phyloP scores from a whole-genome alignment of 1,140 invertebrate genomes.

The Heliconius melpomene region DNA sequence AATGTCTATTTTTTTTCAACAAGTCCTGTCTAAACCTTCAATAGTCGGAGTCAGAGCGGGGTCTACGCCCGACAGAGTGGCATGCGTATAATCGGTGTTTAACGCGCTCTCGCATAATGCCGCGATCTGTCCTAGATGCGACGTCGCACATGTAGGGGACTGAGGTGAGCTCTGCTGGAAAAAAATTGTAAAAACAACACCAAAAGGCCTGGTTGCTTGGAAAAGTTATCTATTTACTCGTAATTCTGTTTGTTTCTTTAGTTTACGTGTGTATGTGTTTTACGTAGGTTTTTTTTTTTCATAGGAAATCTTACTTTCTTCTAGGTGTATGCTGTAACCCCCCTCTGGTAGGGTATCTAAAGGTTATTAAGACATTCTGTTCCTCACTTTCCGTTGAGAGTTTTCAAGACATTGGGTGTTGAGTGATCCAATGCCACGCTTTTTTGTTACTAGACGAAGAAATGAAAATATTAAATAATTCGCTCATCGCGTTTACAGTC shows the following conservation, averaged over 20 bases:
- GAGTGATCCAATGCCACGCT: not conserved
- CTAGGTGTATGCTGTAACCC: not conserved
- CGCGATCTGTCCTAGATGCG: conserved; percentile 49
- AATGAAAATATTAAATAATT: not conserved
- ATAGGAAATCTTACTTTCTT: not conserved
- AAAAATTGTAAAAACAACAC: conserved; percentile 3
- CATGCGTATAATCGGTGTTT: conserved; percentile 69
- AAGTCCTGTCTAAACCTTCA: conserved; percentile 27
- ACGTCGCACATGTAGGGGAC: conserved; percentile 40
- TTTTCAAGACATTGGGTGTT: not conserved
- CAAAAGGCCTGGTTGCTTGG: not conserved
- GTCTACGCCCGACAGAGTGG: conserved; percentile 52
- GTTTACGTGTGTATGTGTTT: no score
- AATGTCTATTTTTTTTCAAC: not conserved
- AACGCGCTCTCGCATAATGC: conserved; percentile 60
- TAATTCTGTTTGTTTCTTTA: not conserved
- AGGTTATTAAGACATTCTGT: not conserved
- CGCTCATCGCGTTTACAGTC: not conserved
- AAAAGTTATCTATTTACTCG: not conserved
- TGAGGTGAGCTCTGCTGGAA: conserved; percentile 31
- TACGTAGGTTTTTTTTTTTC: no score
- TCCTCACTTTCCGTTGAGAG: not conserved
- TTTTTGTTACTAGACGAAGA: not conserved
- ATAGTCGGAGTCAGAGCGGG: conserved; percentile 27
- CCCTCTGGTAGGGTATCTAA: not conserved